These are phyloP conservation scores for Notospermus geniculatus DNA, from an alignment of 1,140 invertebrate genomes.

Conservation along the genomic window DNA sequence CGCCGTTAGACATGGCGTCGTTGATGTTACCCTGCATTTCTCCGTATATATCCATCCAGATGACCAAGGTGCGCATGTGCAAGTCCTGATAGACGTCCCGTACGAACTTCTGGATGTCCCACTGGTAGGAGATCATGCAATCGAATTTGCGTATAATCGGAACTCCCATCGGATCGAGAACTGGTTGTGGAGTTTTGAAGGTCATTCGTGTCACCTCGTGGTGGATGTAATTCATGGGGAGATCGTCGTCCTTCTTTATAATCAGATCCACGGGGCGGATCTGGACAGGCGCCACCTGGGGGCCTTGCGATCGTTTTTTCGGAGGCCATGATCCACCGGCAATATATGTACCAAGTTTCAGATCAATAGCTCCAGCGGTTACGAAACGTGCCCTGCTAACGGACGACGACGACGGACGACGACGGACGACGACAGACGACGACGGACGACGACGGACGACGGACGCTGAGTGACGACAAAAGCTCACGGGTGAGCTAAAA, in stretches of 20 bases:
- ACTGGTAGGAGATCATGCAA: slow-evolving; percentile 14
- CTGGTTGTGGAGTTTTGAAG: not conserved
- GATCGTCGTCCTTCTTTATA: not conserved
- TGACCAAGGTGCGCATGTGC: not conserved
- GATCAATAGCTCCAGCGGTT: slow-evolving; percentile 2
- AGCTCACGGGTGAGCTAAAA: too few species aligned
- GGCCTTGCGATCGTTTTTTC: not conserved
- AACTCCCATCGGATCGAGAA: slow-evolving; percentile 14
- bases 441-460: too few species aligned
- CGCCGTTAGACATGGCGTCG: slow-evolving; percentile 17
- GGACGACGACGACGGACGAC: too few species aligned
- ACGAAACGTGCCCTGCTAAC: too few species aligned
- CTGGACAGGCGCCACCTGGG: not conserved
- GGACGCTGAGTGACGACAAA: too few species aligned
- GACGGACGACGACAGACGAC: too few species aligned
- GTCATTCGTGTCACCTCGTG: slow-evolving; percentile 8
- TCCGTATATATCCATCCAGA: slow-evolving; percentile 20
- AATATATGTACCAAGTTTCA: slow-evolving; percentile 8
- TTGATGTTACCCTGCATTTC: slow-evolving; percentile 16
- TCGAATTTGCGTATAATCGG: slow-evolving; percentile 16
- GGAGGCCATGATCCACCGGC: slow-evolving; percentile 10
- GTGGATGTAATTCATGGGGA: slow-evolving; percentile 10
- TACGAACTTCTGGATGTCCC: slow-evolving; percentile 17
- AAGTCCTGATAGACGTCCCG: slow-evolving; percentile 11
- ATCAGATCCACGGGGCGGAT: not conserved